Conservation (phyloP, 2,113 vertebrate species). For the Puffinus mauretanicus region DNA sequence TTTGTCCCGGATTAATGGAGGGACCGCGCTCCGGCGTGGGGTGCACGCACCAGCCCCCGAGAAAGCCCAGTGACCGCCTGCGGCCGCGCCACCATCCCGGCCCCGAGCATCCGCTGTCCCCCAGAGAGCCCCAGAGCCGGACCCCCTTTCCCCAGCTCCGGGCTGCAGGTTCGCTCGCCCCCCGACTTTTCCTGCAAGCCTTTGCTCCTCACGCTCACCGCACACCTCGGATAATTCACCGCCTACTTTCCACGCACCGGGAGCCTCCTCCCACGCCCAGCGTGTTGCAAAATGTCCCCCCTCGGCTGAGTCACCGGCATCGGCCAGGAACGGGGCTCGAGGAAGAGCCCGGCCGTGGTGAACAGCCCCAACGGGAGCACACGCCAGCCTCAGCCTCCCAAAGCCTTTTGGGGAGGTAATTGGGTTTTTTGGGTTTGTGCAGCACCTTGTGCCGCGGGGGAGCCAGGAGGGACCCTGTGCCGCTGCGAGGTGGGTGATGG, state of each 20-base stretch:
- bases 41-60: no score
- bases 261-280: neutral
- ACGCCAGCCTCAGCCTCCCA: neutral
- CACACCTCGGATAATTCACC: neutral
- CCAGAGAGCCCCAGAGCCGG: accelerated
- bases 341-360: accelerated
- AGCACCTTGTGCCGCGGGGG: accelerated
- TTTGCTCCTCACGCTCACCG: neutral
- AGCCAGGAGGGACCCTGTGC: no score
- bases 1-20: accelerated
- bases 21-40: accelerated
- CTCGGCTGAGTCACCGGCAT: neutral
- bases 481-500: accelerated
- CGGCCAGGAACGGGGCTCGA: neutral
- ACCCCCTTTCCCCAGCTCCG: accelerated
- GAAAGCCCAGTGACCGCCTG: neutral
- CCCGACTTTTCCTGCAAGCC: neutral
- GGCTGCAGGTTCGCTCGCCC: neutral
- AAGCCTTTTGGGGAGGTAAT: neutral
- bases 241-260: neutral
- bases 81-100: accelerated
- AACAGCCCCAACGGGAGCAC: neutral
- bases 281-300: neutral
- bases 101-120: neutral
- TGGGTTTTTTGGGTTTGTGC: neutral